These are phyloP conservation scores for Heliothis subflexa DNA, from an alignment of 1,140 invertebrate genomes.

Conservation along the genomic window DNA sequence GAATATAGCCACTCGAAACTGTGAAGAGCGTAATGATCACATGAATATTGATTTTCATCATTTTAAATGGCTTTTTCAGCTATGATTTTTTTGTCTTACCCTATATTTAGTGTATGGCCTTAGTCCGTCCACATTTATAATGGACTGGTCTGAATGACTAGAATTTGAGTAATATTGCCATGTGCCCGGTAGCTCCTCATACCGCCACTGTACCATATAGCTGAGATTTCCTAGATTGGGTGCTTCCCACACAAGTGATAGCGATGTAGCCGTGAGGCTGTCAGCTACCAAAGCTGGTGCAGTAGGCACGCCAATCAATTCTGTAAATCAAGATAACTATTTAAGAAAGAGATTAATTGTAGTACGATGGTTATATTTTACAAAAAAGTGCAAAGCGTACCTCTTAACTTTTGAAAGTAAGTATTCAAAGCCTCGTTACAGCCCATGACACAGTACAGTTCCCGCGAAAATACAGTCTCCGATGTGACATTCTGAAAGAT, in stretches of 20 bases:
- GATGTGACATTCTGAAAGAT: constrained; percentile 89
- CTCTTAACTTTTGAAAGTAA: constrained; percentile 91
- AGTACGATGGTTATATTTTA: background rate
- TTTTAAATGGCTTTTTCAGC: background rate
- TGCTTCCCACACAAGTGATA: constrained; percentile 93
- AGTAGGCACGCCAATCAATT: constrained; percentile 89
- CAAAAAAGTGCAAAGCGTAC: constrained; percentile 69
- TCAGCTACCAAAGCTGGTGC: constrained; percentile 92
- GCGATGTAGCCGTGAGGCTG: constrained; percentile 90
- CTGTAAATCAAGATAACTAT: constrained; percentile 72
- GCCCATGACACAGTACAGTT: constrained; percentile 92
- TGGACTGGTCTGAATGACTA: constrained; percentile 89
- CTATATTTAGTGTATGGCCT: constrained; percentile 96
- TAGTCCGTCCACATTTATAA: constrained; percentile 91
- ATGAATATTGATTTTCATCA: too few species aligned
- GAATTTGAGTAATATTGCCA: constrained; percentile 92
- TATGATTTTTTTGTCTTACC: constrained; percentile 83
- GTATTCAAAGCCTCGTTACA: constrained; percentile 92
- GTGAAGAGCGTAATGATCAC: constrained; percentile 42
- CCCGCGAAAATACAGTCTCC: constrained; percentile 88
- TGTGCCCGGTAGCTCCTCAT: constrained; percentile 88
- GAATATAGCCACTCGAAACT: constrained; percentile 94
- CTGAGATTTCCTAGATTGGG: constrained; percentile 87
- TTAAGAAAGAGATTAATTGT: background rate
- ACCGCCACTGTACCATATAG: constrained; percentile 92